Evolutionary conservation across 2,888 invertebrate genomes (phyloP).

Genomic region (Deilephila elpenor): DNA sequence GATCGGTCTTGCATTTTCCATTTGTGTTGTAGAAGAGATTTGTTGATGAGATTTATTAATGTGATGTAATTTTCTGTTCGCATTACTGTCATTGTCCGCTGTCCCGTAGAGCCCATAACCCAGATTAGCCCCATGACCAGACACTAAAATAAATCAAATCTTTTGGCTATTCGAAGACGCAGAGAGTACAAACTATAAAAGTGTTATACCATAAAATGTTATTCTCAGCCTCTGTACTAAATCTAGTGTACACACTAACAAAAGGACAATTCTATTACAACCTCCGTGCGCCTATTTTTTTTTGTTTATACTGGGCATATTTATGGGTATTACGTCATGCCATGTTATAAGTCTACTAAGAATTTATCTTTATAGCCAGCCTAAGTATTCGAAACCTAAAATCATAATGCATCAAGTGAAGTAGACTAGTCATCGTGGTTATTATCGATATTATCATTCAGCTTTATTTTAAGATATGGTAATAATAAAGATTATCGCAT

Average conservation of each 20-base stretch:
- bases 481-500: not conserved
- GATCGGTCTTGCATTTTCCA: slow-evolving; percentile 69
- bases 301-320: no score
- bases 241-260: no score
- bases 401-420: not conserved
- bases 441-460: not conserved
- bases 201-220: no score
- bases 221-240: no score
- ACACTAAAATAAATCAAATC: slow-evolving; percentile 68
- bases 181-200: not conserved
- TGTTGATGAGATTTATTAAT: slow-evolving; percentile 79
- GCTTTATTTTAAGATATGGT: not conserved
- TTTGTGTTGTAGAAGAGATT: slow-evolving; percentile 73
- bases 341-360: no score
- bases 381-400: not conserved
- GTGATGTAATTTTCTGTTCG: slow-evolving; percentile 74
- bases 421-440: not conserved
- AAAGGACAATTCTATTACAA: no score
- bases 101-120: slow-evolving; percentile 85
- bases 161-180: slow-evolving; percentile 30
- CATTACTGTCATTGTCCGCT: slow-evolving; percentile 69
- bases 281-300: no score
- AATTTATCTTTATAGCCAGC: no score
- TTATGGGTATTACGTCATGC: no score
- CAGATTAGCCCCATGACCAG: slow-evolving; percentile 83